Evolutionary conservation across 2,888 invertebrate genomes (phyloP), one percentile per base, ranked within the genome.

Genomic region (Machimus rusticus): DNA sequence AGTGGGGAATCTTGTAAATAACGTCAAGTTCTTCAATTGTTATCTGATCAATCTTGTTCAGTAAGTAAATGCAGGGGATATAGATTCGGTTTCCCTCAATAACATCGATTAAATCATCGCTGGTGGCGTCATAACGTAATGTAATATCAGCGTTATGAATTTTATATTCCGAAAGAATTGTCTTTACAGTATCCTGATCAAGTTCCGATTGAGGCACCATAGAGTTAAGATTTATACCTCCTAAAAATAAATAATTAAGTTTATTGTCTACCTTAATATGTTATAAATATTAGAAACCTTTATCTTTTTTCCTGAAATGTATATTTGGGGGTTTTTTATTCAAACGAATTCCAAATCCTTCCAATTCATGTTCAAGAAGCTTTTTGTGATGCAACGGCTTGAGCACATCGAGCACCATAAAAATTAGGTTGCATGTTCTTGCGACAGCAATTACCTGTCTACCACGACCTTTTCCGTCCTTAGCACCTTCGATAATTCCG

Each of bases 401-500:
- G 39, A 99, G 93, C 0, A 99, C 99, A 91, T 99, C 99, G 86
- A 99, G 94, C 0, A 99, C 98, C 91, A 99, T 98, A 92, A 99
- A 99, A 90, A 99, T 98, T 51, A 99, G 95, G 91, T 98, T 98
- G 93, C 99, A 99, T 0, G 99, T 99, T 87, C 99, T 94, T 0
- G 99, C 99, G 0, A 99, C 99, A 0, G 99, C 99, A 90, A 99
- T 99, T 4, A 99, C 99, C 93, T 99, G 99, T 89, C 99, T 95
- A 94, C 99, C 99, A 93, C 99, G 94, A 94, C 99, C 99, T 93
- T 99, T 99, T 89, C 99, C 99, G 92, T 99, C 99, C 92, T 99
- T 99, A 0, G 99, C 99, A 89, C 99, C 99, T 94, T 99, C 99
- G 90, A 99, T 99, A 92, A 99, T 99, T 93, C 99, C 99, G 88